Percentiles rank a stretch among this genome's conserved stretches.
These are phyloP conservation scores for Pterocles burchelli DNA, from an alignment of 2,113 vertebrate species.

Conservation along the genomic window DNA sequence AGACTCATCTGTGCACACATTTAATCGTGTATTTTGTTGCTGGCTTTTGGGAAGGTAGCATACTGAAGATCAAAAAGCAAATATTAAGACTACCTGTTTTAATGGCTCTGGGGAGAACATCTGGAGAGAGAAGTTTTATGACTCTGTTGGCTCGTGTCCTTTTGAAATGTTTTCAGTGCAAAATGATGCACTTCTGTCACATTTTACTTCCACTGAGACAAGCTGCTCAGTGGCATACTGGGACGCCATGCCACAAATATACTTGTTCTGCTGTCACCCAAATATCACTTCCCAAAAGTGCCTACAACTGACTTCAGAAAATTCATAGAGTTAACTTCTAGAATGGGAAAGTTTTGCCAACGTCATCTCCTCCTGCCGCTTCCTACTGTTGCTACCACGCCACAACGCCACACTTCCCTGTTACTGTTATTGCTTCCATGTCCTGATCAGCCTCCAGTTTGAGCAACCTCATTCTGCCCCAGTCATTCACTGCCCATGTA, in stretches of 20 bases:
- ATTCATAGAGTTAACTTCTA: constrained; percentile 11
- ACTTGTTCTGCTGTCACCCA: constrained; percentile 31
- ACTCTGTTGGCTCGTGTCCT: constrained; percentile 40
- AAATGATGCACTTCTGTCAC: constrained; percentile 30
- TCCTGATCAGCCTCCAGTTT: not conserved
- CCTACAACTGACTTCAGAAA: not conserved
- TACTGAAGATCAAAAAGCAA: constrained; percentile 38
- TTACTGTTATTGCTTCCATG: not conserved
- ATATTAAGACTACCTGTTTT: constrained; percentile 44
- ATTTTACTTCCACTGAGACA: constrained; percentile 24
- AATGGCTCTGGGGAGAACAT: constrained; percentile 50
- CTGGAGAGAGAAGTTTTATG: constrained; percentile 54
- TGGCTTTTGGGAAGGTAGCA: not conserved
- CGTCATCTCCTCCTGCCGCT: not conserved
- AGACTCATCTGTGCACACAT: not conserved
- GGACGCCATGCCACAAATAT: constrained; percentile 1
- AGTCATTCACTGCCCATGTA: rapidly evolving
- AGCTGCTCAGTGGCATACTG: not conserved
- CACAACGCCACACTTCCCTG: rapidly evolving
- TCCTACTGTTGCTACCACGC: not conserved
- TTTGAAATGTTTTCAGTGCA: constrained; percentile 54
- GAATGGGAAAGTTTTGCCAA: not conserved
- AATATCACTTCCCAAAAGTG: constrained; percentile 43
- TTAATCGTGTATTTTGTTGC: not conserved
- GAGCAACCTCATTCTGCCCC: not conserved